phyloP scores from a whole-genome alignment of 2,113 vertebrate species.

The Tricholaema leucomelas region DNA sequence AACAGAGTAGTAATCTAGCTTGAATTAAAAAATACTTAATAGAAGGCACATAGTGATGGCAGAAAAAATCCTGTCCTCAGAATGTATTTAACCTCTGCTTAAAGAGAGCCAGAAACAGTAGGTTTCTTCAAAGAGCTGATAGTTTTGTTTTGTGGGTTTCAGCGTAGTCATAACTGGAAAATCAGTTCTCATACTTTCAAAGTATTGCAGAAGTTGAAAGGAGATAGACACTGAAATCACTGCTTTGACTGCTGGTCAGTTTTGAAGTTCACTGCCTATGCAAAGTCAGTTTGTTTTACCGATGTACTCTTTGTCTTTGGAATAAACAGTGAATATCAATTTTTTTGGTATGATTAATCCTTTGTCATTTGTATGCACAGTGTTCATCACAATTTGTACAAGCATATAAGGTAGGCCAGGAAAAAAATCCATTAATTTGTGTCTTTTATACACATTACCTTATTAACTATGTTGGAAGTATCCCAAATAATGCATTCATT shows the following conservation, averaged over 20 bases:
- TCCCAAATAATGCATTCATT: conserved; percentile 65
- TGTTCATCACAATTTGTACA: conserved; percentile 26
- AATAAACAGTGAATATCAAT: not conserved
- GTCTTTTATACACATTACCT: conserved; percentile 51
- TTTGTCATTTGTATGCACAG: not conserved
- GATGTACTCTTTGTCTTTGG: not conserved
- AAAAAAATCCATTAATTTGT: conserved; percentile 34
- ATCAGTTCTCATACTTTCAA: not conserved
- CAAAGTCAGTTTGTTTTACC: conserved; percentile 2
- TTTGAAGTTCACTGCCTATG: not conserved
- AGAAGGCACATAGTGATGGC: not conserved
- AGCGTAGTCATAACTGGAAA: not conserved
- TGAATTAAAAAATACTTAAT: not conserved
- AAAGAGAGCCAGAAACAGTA: not conserved
- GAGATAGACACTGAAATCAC: not conserved
- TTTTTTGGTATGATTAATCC: not conserved
- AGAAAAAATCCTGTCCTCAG: not conserved
- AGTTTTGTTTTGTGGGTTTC: not conserved
- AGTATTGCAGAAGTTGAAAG: not conserved
- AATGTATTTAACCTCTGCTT: not conserved
- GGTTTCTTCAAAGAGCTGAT: not conserved
- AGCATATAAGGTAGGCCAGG: conserved; percentile 2
- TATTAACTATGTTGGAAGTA: conserved; percentile 60
- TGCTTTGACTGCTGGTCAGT: not conserved
- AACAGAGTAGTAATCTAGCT: not conserved